Percentiles rank a stretch among this genome's conserved stretches.
phyloP scores from a whole-genome alignment of 2,113 vertebrate genomes.

The Rostratula benghalensis region DNA sequence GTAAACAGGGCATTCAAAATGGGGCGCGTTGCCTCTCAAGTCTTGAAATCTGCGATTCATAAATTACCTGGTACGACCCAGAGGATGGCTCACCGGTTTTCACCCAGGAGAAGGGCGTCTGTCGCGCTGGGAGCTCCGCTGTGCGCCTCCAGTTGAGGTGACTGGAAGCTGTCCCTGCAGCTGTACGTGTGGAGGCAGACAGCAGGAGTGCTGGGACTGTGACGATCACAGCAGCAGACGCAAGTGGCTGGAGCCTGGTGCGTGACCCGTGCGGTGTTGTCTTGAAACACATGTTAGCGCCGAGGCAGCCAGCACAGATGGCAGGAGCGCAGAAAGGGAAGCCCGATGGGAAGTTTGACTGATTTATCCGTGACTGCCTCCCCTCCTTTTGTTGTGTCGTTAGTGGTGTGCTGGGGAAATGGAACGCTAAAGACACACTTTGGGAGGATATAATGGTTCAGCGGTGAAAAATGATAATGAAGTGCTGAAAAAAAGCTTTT shows the following conservation, averaged over 20 bases:
- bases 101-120: not conserved
- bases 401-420: not conserved
- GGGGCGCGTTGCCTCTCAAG: not conserved
- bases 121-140: not conserved
- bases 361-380: not conserved
- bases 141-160: not conserved
- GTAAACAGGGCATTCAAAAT: not conserved
- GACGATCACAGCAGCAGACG: not conserved
- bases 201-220: not conserved
- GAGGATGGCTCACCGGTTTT: not conserved
- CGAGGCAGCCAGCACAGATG: not conserved
- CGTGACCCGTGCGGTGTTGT: not conserved
- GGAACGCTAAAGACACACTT: not conserved
- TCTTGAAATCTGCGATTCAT: not conserved
- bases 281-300: rapidly evolving
- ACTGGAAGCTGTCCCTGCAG: not conserved
- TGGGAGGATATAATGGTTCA: not conserved
- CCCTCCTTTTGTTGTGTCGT: not conserved
- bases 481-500: not conserved
- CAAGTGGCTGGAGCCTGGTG: not conserved
- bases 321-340: not conserved
- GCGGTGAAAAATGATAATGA: slow-evolving; percentile 40
- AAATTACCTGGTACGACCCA: not conserved
- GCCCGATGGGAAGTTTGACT: not conserved
- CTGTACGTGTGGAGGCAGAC: rapidly evolving